phyloP scores from a whole-genome alignment of 2,113 vertebrate species.

The Coptodon rendalli region DNA sequence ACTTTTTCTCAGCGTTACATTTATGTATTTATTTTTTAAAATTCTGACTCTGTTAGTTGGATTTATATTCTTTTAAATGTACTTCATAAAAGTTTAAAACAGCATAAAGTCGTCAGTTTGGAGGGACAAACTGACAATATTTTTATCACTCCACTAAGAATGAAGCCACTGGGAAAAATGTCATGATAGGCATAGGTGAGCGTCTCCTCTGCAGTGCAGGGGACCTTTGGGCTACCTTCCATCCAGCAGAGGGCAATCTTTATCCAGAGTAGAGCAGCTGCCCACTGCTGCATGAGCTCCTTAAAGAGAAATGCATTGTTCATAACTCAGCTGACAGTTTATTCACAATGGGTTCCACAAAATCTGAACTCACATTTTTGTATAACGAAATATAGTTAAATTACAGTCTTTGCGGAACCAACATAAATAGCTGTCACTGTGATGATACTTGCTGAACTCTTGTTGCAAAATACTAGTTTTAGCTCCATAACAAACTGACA shows the following conservation, averaged over 20 bases:
- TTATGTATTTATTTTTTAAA: background rate
- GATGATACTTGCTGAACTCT: background rate
- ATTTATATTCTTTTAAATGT: background rate
- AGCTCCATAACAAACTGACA: background rate
- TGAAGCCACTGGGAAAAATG: background rate
- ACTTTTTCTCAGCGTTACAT: background rate
- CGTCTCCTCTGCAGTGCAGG: background rate
- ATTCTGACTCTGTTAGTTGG: background rate
- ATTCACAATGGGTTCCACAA: background rate
- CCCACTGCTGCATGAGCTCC: background rate
- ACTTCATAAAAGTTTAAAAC: fast-evolving
- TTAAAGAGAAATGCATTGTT: background rate
- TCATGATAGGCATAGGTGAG: background rate
- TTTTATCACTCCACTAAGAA: background rate
- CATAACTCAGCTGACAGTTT: background rate
- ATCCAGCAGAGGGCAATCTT: slow-evolving; percentile 44
- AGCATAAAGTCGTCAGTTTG: background rate
- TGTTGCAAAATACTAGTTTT: background rate
- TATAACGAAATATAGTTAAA: background rate
- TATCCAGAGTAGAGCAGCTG: background rate
- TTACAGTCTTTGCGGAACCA: background rate
- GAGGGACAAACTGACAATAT: background rate
- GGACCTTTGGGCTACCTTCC: background rate
- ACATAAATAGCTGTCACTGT: background rate
- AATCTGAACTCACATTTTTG: background rate